These are phyloP conservation scores for Clarias pachynema DNA, from an alignment of 2,797 vertebrate genomes.

Conservation along the genomic window DNA sequence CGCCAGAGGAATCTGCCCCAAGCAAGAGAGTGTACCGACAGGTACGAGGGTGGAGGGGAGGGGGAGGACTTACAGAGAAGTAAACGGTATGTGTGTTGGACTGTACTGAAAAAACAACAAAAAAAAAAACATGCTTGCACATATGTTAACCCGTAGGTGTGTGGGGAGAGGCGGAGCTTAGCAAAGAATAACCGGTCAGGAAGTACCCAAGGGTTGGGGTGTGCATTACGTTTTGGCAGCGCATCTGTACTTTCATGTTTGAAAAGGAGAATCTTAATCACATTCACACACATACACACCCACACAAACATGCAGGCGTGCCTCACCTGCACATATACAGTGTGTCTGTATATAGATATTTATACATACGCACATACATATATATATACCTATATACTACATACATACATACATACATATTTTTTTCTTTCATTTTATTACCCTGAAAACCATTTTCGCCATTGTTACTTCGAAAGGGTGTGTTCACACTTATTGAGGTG, in stretches of 20 bases:
- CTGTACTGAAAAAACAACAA: background rate
- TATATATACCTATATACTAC: background rate
- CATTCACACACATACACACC: slow-evolving; percentile 20
- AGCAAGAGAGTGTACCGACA: slow-evolving; percentile 92
- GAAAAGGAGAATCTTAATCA: slow-evolving; percentile 8
- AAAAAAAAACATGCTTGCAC: background rate
- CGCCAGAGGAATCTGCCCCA: slow-evolving; percentile 91
- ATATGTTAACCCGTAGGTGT: background rate
- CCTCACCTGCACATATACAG: background rate
- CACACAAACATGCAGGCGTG: slow-evolving; percentile 42
- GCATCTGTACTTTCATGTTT: background rate
- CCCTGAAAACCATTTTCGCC: slow-evolving; percentile 25
- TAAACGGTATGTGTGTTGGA: background rate
- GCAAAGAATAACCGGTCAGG: background rate
- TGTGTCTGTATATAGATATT: background rate
- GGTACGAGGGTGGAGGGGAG: slow-evolving; percentile 40
- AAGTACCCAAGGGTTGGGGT: background rate
- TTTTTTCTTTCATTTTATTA: background rate
- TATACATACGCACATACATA: slow-evolving; percentile 42
- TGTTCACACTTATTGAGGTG: background rate
- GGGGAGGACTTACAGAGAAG: slow-evolving; percentile 17
- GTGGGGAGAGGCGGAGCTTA: background rate
- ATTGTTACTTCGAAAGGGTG: background rate
- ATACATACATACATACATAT: background rate
- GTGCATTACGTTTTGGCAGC: background rate